Percentiles rank a stretch among this genome's conserved stretches.
phyloP scores from a whole-genome alignment of 2,113 vertebrate genomes.

The Archilochus colubris region DNA sequence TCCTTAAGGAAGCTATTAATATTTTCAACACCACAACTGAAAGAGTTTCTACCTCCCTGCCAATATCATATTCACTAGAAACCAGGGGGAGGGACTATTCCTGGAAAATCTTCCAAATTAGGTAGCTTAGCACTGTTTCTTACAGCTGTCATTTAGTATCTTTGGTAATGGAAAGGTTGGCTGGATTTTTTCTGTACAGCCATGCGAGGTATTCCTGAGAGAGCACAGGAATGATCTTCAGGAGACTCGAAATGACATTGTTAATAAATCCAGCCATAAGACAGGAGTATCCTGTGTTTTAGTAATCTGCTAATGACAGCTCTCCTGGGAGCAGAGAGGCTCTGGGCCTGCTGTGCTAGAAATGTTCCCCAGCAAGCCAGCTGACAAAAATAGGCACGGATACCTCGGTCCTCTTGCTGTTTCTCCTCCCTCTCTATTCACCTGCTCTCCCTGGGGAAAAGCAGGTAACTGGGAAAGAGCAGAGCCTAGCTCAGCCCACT shows the following conservation, averaged over 20 bases:
- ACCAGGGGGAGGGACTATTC: not conserved
- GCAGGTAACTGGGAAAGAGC: accelerated
- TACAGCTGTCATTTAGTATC: constrained; percentile 21
- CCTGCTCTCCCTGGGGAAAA: not conserved
- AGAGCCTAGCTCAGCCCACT: not conserved
- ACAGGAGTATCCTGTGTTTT: not conserved
- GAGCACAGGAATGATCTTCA: not conserved
- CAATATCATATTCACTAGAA: not conserved
- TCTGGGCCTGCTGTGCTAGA: not conserved
- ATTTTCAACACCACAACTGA: constrained; percentile 29
- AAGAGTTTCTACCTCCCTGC: constrained; percentile 10
- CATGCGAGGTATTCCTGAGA: not conserved
- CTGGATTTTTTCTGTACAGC: not conserved
- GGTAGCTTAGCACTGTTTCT: not conserved
- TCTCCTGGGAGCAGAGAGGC: not conserved
- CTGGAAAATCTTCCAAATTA: constrained; percentile 31
- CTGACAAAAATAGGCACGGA: not conserved
- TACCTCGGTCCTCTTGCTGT: not conserved
- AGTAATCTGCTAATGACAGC: not conserved
- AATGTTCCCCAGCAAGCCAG: not conserved
- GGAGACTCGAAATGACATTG: not conserved
- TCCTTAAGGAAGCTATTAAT: constrained; percentile 8
- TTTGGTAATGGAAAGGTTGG: constrained; percentile 14
- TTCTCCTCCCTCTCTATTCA: not conserved
- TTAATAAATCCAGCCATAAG: not conserved